Evolutionary conservation across 2,888 invertebrate genomes (phyloP).

Genomic region (Cryptosula pallasiana): DNA sequence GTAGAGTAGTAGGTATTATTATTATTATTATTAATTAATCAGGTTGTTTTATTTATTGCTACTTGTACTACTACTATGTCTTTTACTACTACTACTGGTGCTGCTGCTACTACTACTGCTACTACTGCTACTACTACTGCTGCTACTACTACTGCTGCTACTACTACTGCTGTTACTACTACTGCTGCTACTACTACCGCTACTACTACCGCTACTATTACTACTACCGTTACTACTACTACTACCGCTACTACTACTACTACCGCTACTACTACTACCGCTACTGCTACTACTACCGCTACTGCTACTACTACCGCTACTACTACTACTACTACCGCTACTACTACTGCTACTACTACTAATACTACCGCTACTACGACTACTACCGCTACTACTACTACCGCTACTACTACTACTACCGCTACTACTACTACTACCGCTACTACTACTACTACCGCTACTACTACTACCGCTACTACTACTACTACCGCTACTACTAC

Average conservation of each 20-base stretch:
- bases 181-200: not conserved
- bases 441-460: not conserved
- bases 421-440: not conserved
- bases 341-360: not conserved
- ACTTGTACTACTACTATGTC: not conserved
- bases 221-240: not conserved
- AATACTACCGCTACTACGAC: not conserved
- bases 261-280: not conserved
- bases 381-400: not conserved
- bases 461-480: not conserved
- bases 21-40: too few relatives aligned
- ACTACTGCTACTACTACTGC: not conserved
- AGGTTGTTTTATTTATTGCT: too few relatives aligned
- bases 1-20: not conserved
- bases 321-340: not conserved
- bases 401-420: not conserved
- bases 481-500: not conserved
- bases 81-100: not conserved
- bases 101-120: not conserved
- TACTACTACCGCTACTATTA: not conserved
- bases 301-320: not conserved
- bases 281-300: not conserved
- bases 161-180: not conserved
- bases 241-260: not conserved
- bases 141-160: not conserved